These are phyloP conservation scores for Chaetogeoica ovagalla DNA, from an alignment of 2,888 invertebrate genomes.

Conservation along the genomic window DNA sequence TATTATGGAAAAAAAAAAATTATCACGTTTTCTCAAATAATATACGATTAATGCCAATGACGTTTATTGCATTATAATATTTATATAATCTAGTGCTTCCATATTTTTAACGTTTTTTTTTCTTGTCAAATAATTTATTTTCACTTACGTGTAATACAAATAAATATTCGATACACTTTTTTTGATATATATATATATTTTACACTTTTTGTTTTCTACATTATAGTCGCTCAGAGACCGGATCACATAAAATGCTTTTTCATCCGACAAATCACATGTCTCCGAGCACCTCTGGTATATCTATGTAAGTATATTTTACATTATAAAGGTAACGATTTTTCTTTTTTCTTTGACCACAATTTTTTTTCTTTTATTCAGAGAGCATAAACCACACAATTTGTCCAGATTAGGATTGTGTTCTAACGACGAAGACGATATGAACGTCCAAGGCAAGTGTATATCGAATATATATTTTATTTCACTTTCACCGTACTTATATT, in stretches of 20 bases:
- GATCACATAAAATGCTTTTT: conserved; percentile 47
- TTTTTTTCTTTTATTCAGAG: conserved; percentile 63
- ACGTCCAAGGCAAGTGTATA: conserved; percentile 69
- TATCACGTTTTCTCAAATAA: no score
- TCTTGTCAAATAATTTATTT: no score
- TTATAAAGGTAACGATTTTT: neutral
- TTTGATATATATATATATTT: neutral
- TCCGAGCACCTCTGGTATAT: conserved; percentile 47
- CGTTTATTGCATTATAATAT: no score
- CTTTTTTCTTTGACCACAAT: neutral
- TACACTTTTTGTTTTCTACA: neutral
- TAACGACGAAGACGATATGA: conserved; percentile 76
- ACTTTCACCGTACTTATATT: neutral
- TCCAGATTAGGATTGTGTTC: conserved; percentile 72
- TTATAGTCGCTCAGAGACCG: conserved; percentile 44
- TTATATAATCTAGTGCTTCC: no score
- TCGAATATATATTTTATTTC: conserved; percentile 34
- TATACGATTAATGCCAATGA: no score
- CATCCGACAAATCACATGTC: conserved; percentile 47
- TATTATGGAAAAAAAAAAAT: no score
- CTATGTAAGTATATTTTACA: conserved; percentile 26
- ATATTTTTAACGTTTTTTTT: no score
- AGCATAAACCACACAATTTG: conserved; percentile 71
- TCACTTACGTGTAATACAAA: no score
- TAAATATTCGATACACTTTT: neutral